A percentile compares a stretch with the other conserved stretches of the same genome.
Evolutionary conservation across 2,888 invertebrate species (phyloP).

Genomic region (Eucera pruinosa): DNA sequence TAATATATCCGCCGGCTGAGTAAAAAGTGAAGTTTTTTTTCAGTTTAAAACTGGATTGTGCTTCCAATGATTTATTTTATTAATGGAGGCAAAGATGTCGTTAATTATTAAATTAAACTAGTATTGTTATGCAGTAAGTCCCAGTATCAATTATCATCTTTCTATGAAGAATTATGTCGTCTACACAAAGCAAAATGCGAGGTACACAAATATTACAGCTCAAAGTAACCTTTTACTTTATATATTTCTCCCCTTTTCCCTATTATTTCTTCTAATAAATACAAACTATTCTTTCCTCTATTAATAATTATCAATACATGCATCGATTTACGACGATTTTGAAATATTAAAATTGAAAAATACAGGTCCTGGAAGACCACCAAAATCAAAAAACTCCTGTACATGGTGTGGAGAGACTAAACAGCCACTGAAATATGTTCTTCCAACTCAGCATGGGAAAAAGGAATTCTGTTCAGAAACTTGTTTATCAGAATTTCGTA

Average conservation of each 20-base stretch:
- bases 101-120: conserved; percentile 51
- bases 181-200: conserved; percentile 77
- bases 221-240: conserved; percentile 59
- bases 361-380: conserved; percentile 90
- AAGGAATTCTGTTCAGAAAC: conserved; percentile 97
- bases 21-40: conserved; percentile 1
- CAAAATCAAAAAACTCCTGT: conserved; percentile 90
- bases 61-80: conserved; percentile 56
- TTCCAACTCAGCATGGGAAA: conserved; percentile 94
- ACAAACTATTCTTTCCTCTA: not conserved
- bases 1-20: not conserved
- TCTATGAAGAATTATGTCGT: conserved; percentile 72
- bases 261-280: not conserved
- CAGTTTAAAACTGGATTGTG: conserved; percentile 27
- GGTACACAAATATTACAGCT: conserved; percentile 66
- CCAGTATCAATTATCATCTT: conserved; percentile 20
- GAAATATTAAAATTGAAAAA: conserved; percentile 2
- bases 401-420: conserved; percentile 95
- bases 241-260: conserved; percentile 9
- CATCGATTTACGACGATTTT: not conserved
- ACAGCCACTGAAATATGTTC: conserved; percentile 92
- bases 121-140: conserved; percentile 36
- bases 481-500: conserved; percentile 94
- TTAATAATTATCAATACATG: not conserved
- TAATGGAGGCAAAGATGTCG: conserved; percentile 59